Percentiles rank a stretch among this genome's conserved stretches.
These are phyloP conservation scores for Mimumesa dahlbomi DNA, from an alignment of 2,888 invertebrate genomes.

Conservation along the genomic window DNA sequence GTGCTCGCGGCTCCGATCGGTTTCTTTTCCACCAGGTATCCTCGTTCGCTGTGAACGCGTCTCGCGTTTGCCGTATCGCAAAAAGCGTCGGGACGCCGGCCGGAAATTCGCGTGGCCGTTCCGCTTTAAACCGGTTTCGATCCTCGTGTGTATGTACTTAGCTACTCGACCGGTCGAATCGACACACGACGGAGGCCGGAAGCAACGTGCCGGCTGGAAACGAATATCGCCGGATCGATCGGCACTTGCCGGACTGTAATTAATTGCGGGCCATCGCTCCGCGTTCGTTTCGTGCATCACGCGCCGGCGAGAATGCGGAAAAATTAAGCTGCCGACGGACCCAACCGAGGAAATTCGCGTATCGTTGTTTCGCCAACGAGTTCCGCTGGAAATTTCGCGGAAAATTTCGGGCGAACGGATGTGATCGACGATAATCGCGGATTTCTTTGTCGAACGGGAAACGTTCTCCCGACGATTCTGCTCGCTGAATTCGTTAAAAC, in stretches of 20 bases:
- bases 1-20: no score
- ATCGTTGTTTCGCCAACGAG: no score
- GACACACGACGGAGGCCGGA: conserved; percentile 30
- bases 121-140: conserved; percentile 45
- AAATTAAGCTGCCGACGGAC: no score
- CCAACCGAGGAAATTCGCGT: no score
- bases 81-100: background rate
- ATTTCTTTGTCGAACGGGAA: no score
- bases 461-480: no score
- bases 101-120: conserved; percentile 24
- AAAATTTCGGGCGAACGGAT: no score
- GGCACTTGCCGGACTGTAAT: conserved; percentile 46
- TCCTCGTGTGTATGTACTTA: conserved; percentile 19
- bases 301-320: conserved; percentile 4
- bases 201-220: conserved; percentile 23
- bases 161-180: conserved; percentile 27
- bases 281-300: conserved; percentile 16
- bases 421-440: no score
- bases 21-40: no score
- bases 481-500: no score
- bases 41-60: background rate
- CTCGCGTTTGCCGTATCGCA: background rate
- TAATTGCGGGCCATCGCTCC: conserved; percentile 45
- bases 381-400: no score
- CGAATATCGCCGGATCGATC: conserved; percentile 43